Base-by-base conservation (phyloP, 2,888 invertebrate species). In the Drosophila hamatofila region DNA sequence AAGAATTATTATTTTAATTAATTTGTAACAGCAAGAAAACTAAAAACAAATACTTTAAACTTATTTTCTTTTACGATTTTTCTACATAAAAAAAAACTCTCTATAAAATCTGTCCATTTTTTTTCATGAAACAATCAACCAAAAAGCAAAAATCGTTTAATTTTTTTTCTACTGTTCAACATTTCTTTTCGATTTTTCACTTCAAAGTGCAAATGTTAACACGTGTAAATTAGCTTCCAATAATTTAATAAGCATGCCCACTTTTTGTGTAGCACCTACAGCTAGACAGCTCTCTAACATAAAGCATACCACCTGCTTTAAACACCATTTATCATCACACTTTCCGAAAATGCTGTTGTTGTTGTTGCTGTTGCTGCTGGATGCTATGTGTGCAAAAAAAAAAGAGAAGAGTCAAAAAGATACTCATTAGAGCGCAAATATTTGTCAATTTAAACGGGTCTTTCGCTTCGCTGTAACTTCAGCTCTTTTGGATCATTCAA, bases 381-480 rank as follows among this genome's bases (percentile, higher is more conserved):
- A 54, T 37, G 37, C 52, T 23, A 23, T 23, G 39, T 51, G 35
- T 37, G 52, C 37, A 37, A 37, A 52, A 52, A 52, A 18, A 35
- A 37, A 27, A 25, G 25, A 64, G 44, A 18, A 21, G 27, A 39
- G 23, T 18, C 14, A 48, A 48, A 57, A 14, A 54, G 57, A 75
- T 60, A 55, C 75, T 77, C 80, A 75, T 78, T 68, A 61, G 64
- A 80, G 58, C 35, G 62, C 35, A 80, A 70, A 77, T 63, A 63
- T 66, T 79, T 77, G 77, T 75, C 75, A 79, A 77, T 77, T 77
- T 79, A 79, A 77, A 77, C 75, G 75, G 66, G 58, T 79, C 71
- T 77, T 71, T 75, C 57, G 58, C 52, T 42, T 9, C 9, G 1
- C 8, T 18, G 39, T 18, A 18, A 18, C n/a, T 8, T 54, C 65